A percentile compares a stretch with the other conserved stretches of the same genome.
These are phyloP conservation scores for Sebastiscus tertius DNA, from an alignment of 2,797 vertebrate species.

Conservation along the genomic window DNA sequence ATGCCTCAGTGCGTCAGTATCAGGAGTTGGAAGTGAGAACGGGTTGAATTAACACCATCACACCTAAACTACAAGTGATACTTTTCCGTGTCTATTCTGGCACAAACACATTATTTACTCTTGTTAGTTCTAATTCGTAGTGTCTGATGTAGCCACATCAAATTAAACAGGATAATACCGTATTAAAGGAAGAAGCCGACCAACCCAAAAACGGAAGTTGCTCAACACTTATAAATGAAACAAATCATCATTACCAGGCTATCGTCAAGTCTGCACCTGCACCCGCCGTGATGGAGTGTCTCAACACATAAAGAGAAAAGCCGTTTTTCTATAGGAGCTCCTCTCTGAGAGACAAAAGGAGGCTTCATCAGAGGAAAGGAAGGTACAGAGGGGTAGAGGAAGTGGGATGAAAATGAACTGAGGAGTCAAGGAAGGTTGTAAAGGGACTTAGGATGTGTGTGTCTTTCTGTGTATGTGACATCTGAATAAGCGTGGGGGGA, in stretches of 20 bases:
- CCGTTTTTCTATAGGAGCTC: slow-evolving; percentile 11
- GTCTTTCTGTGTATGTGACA: not conserved
- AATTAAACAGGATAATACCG: not conserved
- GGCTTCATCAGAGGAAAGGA: not conserved
- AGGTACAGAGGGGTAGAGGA: not conserved
- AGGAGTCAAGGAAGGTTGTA: not conserved
- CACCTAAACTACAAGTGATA: not conserved
- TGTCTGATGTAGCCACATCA: not conserved
- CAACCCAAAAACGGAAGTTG: not conserved
- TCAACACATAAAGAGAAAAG: slow-evolving; percentile 16
- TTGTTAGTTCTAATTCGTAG: not conserved
- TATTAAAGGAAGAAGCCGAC: not conserved
- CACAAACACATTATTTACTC: not conserved
- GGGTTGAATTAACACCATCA: not conserved
- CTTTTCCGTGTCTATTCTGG: not conserved
- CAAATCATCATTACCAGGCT: slow-evolving; percentile 5
- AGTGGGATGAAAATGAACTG: too few species aligned
- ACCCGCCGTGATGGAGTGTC: slow-evolving; percentile 1
- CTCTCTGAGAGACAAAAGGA: slow-evolving; percentile 14
- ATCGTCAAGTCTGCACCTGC: not conserved
- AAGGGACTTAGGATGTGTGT: not conserved
- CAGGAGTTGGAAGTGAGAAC: not conserved
- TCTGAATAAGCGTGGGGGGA: not conserved
- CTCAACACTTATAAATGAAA: not conserved
- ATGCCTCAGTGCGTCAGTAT: not conserved